These are phyloP conservation scores for Drosophila chauvacae DNA, from an alignment of 1,140 invertebrate genomes.

Conservation along the genomic window DNA sequence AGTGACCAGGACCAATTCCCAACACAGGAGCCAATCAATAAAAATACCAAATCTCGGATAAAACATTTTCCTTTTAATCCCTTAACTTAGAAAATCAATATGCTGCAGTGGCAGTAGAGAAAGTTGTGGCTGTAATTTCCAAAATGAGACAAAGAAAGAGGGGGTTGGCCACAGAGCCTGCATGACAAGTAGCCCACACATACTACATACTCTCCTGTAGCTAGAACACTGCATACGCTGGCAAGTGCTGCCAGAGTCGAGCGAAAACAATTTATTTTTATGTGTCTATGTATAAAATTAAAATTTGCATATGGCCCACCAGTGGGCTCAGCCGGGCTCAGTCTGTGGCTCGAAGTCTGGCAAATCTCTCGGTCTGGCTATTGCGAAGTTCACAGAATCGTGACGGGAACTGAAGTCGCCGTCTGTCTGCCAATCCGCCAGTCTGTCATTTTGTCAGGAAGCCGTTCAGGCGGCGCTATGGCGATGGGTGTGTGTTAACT, in stretches of 20 bases:
- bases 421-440: slow-evolving; percentile 26
- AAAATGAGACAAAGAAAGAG: slow-evolving; percentile 38
- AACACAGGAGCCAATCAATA: slow-evolving; percentile 42
- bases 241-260: slow-evolving; percentile 67
- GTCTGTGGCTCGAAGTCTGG: slow-evolving; percentile 22
- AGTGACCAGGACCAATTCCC: slow-evolving; percentile 17
- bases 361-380: slow-evolving; percentile 28
- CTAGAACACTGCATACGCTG: slow-evolving; percentile 58
- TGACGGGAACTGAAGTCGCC: slow-evolving; percentile 44
- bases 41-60: slow-evolving; percentile 42
- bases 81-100: slow-evolving; percentile 68
- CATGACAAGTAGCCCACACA: slow-evolving; percentile 53
- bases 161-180: slow-evolving; percentile 52
- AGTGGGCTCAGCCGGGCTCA: slow-evolving; percentile 34
- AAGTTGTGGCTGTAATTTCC: slow-evolving; percentile 45
- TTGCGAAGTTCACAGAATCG: slow-evolving; percentile 40
- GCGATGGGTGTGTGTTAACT: slow-evolving; percentile 51
- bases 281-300: slow-evolving; percentile 78
- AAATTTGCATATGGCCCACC: slow-evolving; percentile 71
- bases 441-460: slow-evolving; percentile 22
- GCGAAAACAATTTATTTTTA: slow-evolving; percentile 80
- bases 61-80: slow-evolving; percentile 59
- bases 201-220: slow-evolving; percentile 12
- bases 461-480: slow-evolving; percentile 32
- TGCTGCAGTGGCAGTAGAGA: slow-evolving; percentile 53